Base-by-base conservation (phyloP, 2,888 invertebrate genomes). In the Argyresthia albistria region DNA sequence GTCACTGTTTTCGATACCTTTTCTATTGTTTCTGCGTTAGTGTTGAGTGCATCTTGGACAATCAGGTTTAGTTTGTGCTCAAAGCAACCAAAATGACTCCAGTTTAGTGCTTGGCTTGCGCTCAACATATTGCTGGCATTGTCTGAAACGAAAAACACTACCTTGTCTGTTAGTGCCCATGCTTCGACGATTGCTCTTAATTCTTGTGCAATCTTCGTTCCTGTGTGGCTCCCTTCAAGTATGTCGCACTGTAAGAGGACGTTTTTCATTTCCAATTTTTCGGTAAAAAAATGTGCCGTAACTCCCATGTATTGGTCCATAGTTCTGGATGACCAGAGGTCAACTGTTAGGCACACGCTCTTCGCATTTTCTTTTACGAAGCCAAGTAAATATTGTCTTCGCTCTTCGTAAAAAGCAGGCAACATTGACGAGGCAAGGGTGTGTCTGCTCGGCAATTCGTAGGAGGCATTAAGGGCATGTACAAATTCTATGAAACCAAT, bases 31-130 rank as follows among this genome's bases (percentile, higher is more conserved):
- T 50, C 43, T 25, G 25, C 16, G 8, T 42, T 43, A n/a, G 43
- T 35, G 15, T 12, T 37, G 25, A 57, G 36, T 9, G 56, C 59
- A 16, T 52, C 48, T 55, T 58, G 56, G 15, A 56, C 59, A 15
- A 59, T 48, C 10, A 61, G 54, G 57, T 61, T 60, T 14, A 60
- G 45, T 46, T 53, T 57, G 39, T 59, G 60, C 16, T 57, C 56
- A 42, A 51, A 56, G 54, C 59, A 60, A 8, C 59, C 56, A 35
- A 50, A 61, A 56, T 60, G 59, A 12, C 46, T 39, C 51, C 53
- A 56, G 39, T 51, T 48, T 16, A 46, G 16, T 15, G 56, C 52
- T 43, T 42, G 37, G 16, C 57, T 56, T 1, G 57, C 58, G 14
- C 48, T 49, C 48, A 53, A 46, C 51, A 60, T 58, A 36, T 60